Base-by-base conservation (phyloP, 2,888 invertebrate species). In the Trichogramma evanescens region DNA sequence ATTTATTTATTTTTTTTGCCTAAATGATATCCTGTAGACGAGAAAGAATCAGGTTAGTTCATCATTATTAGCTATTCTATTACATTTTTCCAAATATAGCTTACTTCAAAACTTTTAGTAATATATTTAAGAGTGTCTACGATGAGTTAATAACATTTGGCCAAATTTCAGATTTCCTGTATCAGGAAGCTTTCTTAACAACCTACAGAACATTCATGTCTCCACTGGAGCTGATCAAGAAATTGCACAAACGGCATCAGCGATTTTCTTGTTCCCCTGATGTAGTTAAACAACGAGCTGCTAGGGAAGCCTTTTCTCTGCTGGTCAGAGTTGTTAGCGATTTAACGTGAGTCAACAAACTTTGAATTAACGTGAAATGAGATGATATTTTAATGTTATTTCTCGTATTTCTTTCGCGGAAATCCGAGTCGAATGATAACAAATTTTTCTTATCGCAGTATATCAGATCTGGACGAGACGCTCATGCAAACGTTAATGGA, bases 181-280 rank as follows among this genome's bases (percentile, higher is more conserved):
- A 93, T 81, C 94, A 95, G 82, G 98, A 99, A 83, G 97, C 98
- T 66, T 99, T 99, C 81, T 85, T 98, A 69, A 94, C 96, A 58
- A 99, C 98, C 63, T 99, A 98, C 81, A 85, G 97, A 69, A 97
- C 96, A 64, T 96, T 97, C 82, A 89, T 97, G 75, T 83, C 90
- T 63, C 94, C 97, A 39, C 80, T 87, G 72, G 91, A 91, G 68
- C 83, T 97, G 68, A 87, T 96, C 68, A 86, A 87, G 72, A 93
- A 95, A 73, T 81, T 97, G 59, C 88, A 93, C 74, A 85, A 89
- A 73, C 85, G 88, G 71, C 90, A 84, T 81, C 87, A 87, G 76
- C 83, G 87, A 68, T 89, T 92, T 75, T 86, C 85, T 74, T 89
- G 83, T 74, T 88, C 85, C 69, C 81, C 86, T 55, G 86, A 86